Base-by-base conservation (phyloP, 2,797 vertebrate species). In the Hippoglossus hippoglossus region DNA sequence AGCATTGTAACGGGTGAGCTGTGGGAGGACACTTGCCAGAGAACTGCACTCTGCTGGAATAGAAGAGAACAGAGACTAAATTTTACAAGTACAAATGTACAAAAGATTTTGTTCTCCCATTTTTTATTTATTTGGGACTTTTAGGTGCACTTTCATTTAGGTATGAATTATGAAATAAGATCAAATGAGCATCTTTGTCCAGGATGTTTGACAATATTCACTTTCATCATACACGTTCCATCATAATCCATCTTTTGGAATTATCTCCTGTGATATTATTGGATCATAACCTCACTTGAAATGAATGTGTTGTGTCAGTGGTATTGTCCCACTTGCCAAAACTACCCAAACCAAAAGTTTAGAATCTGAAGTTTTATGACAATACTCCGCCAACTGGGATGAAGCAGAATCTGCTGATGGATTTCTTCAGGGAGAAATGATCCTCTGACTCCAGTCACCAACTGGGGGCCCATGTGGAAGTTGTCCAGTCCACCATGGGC, bases 1-100 rank as follows among this genome's bases (percentile, higher is more conserved):
- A 61, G 60, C 65, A 56, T 44, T 41, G 46, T 55, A 46, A 26
- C 39, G 56, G 31, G 67, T 53, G 22, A 18, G 12, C 3, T 72
- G 34, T 60, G 41, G 25, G 24, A 18, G 13, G n/a, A 53, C 31
- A 5, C 31, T n/a, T 13, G 22, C 15, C 10, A 31, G 65, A 52
- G 18, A 68, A 52, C 39, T 2, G 25, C 1, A 28, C 21, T 51
- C n/a, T 25, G 24, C 55, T n/a, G 54, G 3, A 10, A 21, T 21
- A 21, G 18, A 49, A 49, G 47, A 21, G 15, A 18, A 44, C 41
- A 44, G 4, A 18, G 47, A 9, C 47, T 49, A 19, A 49, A 49
- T 9, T 21, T 47, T 21, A 11, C 47, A 19, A 49, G 47, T 21
- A 2, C 15, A 49, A 21, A n/a, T 49, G 8, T 10, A 31, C 28